Percentiles rank a stretch among this genome's conserved stretches.
phyloP scores from a whole-genome alignment of 2,113 vertebrate genomes.

The Phalacrocorax aristotelis region DNA sequence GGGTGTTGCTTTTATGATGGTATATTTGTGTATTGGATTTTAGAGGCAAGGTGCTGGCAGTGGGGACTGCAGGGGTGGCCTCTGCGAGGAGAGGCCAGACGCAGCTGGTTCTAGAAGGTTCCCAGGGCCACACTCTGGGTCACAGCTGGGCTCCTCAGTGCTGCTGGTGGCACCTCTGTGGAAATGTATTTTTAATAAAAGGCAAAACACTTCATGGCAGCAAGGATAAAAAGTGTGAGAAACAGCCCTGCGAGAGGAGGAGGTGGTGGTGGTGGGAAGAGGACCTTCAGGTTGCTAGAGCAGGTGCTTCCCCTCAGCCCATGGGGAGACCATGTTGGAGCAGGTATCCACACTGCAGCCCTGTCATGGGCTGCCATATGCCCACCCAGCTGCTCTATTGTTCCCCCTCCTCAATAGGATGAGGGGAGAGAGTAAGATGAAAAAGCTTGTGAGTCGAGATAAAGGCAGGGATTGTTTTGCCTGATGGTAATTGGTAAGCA shows the following conservation, averaged over 20 bases:
- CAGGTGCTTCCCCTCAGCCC: neutral
- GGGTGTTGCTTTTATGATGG: neutral
- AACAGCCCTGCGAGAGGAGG: neutral
- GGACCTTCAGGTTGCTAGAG: neutral
- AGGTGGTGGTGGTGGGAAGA: no score
- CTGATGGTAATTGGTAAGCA: no score
- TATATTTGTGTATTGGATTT: neutral
- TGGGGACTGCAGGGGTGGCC: no score
- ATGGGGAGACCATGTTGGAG: no score
- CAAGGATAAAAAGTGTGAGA: neutral
- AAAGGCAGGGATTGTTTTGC: neutral
- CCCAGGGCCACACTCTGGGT: neutral
- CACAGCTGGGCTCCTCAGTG: no score
- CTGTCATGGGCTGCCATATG: neutral
- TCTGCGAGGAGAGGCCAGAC: neutral
- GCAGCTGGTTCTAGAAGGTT: neutral
- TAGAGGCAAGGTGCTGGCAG: neutral
- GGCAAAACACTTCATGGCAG: neutral
- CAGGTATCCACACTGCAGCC: neutral
- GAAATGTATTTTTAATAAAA: neutral
- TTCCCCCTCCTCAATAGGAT: neutral
- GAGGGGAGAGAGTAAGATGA: neutral
- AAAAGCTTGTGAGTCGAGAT: neutral
- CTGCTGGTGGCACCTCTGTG: neutral
- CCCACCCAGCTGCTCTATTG: neutral